These are phyloP conservation scores for Gavia stellata DNA, from an alignment of 2,113 vertebrate species.

Conservation along the genomic window DNA sequence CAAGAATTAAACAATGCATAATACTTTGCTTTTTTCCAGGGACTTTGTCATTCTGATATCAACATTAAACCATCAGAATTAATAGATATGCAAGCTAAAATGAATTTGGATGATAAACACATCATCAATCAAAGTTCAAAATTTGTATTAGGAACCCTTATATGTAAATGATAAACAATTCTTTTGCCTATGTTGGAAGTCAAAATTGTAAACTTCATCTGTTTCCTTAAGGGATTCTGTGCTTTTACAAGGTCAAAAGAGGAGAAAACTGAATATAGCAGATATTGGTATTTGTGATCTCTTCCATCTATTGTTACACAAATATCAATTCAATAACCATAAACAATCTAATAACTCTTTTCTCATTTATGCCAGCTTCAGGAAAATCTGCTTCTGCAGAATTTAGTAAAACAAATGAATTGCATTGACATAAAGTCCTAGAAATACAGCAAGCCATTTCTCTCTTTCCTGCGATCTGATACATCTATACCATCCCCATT, in stretches of 20 bases:
- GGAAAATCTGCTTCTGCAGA: not conserved
- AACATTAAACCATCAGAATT: slow-evolving; percentile 27
- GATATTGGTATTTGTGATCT: not conserved
- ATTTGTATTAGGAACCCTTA: not conserved
- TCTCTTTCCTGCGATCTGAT: not conserved
- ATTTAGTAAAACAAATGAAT: not conserved
- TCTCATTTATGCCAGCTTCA: not conserved
- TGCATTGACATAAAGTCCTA: not conserved
- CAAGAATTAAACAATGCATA: not conserved
- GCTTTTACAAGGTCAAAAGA: not conserved
- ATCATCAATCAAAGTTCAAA: not conserved
- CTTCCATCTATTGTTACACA: not conserved
- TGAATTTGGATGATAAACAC: slow-evolving; percentile 11
- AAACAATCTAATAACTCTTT: not conserved
- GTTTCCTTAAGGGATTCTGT: not conserved
- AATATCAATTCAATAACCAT: not conserved
- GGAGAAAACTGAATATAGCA: not conserved
- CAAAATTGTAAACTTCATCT: not conserved
- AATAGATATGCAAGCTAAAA: not conserved
- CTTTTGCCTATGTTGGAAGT: not conserved
- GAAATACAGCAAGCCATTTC: not conserved
- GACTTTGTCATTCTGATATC: not conserved
- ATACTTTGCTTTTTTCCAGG: not conserved
- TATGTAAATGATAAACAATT: not conserved
- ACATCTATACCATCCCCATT: not conserved